phyloP scores from a whole-genome alignment of 2,113 vertebrate species.

The Cyprichromis sp. region DNA sequence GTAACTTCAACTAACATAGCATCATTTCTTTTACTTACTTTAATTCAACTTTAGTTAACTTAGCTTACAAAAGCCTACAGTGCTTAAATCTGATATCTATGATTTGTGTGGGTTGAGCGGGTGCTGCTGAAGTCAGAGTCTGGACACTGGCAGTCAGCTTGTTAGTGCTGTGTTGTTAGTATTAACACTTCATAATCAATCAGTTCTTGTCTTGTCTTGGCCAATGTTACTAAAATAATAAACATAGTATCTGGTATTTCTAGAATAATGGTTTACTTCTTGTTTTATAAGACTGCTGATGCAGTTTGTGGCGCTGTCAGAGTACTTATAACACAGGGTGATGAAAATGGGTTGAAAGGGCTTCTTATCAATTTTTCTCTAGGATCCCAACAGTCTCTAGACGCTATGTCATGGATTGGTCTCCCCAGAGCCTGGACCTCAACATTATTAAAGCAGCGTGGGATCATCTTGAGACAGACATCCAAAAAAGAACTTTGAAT shows the following conservation, averaged over 20 bases:
- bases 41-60: neutral
- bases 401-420: neutral
- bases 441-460: neutral
- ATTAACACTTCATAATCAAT: neutral
- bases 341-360: neutral
- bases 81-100: neutral
- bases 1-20: neutral
- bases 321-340: neutral
- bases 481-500: neutral
- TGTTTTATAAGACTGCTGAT: neutral
- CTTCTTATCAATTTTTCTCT: neutral
- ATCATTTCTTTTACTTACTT: neutral
- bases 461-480: neutral
- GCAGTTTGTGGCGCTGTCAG: neutral
- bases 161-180: neutral
- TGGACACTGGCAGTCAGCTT: neutral
- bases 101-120: neutral
- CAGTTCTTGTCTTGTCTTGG: neutral
- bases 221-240: neutral
- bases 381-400: neutral
- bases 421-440: neutral
- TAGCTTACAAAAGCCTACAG: neutral
- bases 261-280: neutral
- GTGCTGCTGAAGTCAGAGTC: neutral
- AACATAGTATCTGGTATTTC: neutral